Conservation (phyloP, 2,113 vertebrate genomes). For the Hylia prasina region DNA sequence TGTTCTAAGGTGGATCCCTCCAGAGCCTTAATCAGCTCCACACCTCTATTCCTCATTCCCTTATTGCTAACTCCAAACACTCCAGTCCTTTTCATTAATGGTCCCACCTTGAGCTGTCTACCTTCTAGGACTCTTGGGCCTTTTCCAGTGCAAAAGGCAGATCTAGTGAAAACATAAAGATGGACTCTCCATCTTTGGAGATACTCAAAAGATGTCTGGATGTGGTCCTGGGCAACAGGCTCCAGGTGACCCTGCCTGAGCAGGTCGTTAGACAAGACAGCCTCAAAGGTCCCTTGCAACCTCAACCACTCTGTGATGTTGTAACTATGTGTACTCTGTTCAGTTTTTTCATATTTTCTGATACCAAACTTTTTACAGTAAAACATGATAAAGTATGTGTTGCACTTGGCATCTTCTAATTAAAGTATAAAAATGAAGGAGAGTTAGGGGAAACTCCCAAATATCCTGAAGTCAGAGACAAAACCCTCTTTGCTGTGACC, state of each 20-base stretch:
- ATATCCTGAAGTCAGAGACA: background rate
- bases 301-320: background rate
- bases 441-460: background rate
- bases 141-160: background rate
- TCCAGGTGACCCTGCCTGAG: background rate
- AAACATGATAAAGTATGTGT: background rate
- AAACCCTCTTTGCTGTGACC: background rate
- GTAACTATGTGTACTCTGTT: background rate
- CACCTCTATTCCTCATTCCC: background rate
- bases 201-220: background rate
- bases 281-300: background rate
- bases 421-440: background rate
- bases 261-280: background rate
- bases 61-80: background rate
- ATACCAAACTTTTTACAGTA: background rate
- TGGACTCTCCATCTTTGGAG: background rate
- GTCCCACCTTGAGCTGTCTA: background rate
- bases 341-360: background rate
- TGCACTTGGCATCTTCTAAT: background rate
- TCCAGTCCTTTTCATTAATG: background rate
- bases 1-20: background rate
- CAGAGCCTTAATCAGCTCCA: background rate
- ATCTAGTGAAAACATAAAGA: background rate
- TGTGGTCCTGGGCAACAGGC: accelerated
- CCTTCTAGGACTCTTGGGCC: background rate